Percentiles rank a stretch among this genome's conserved stretches.
Conservation (phyloP, 1,140 invertebrate species). For the Apis laboriosa region DNA sequence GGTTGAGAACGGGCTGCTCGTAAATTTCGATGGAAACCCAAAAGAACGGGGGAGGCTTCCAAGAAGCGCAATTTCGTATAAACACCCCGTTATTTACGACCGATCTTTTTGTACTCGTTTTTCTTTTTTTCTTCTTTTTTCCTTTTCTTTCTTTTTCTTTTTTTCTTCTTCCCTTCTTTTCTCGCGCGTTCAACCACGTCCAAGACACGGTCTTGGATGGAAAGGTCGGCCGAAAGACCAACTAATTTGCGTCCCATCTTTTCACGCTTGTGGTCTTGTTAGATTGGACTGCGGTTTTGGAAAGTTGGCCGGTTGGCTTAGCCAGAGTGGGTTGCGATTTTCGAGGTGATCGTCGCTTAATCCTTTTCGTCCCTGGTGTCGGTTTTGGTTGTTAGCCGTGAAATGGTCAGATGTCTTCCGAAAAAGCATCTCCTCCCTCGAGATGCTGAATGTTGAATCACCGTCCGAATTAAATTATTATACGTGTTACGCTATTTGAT, state of each 20-base stretch:
- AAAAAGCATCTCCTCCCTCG: no score
- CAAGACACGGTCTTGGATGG: not conserved
- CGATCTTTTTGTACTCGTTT: constrained; percentile 44
- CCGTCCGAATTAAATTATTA: no score
- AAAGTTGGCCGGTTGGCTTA: not conserved
- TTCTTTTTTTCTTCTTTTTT: fast-evolving
- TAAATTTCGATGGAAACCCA: constrained; percentile 61
- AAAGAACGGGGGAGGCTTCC: constrained; percentile 58
- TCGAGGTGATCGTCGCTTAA: no score
- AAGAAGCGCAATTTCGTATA: constrained; percentile 65
- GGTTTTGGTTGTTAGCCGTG: not conserved
- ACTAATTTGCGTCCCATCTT: constrained; percentile 31
- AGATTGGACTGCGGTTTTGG: not conserved
- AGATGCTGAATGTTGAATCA: no score
- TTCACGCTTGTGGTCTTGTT: not conserved
- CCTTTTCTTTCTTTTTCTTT: no score
- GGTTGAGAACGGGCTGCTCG: constrained; percentile 51
- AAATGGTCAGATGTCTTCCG: no score
- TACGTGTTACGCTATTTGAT: no score
- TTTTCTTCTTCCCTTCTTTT: not conserved
- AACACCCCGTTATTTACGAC: constrained; percentile 67
- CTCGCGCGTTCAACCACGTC: not conserved
- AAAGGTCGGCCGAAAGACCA: not conserved
- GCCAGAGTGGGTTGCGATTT: not conserved
- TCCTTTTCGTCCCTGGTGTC: not conserved